Evolutionary conservation across 2,888 invertebrate species (phyloP).

Genomic region (Amaurobius ferox): DNA sequence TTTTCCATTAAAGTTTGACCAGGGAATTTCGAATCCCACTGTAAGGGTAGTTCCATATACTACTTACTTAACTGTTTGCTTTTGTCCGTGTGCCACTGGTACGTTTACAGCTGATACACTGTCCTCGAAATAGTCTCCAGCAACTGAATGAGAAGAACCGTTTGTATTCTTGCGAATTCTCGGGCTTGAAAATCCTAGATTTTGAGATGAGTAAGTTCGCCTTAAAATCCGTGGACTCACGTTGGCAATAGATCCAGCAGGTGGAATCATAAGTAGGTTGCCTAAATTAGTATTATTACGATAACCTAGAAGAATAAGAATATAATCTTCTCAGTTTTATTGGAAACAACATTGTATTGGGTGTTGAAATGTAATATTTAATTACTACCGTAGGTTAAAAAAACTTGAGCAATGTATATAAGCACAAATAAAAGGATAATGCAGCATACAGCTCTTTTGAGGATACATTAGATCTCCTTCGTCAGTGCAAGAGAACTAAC

Average conservation of each 20-base stretch:
- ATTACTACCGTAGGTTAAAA: too few relatives aligned
- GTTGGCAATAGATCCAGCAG: conserved; percentile 9
- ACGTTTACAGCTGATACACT: conserved; percentile 58
- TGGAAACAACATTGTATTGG: too few relatives aligned
- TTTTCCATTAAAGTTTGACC: too few relatives aligned
- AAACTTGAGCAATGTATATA: too few relatives aligned
- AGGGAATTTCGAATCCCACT: too few relatives aligned
- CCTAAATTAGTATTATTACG: background rate
- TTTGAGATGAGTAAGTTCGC: conserved; percentile 34
- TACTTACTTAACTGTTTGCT: conserved; percentile 7
- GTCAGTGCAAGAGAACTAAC: too few relatives aligned
- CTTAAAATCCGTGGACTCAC: conserved; percentile 29
- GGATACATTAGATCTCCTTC: too few relatives aligned
- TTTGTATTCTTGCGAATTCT: conserved; percentile 11
- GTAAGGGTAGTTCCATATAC: too few relatives aligned
- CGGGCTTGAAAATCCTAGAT: conserved; percentile 16
- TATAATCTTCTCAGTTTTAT: too few relatives aligned
- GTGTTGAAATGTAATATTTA: too few relatives aligned
- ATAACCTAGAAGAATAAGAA: background rate
- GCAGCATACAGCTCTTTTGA: too few relatives aligned
- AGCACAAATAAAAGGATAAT: too few relatives aligned
- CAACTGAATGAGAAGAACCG: background rate
- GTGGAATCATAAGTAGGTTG: conserved; percentile 37
- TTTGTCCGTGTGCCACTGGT: conserved; percentile 11
- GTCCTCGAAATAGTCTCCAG: conserved; percentile 33